phyloP scores from a whole-genome alignment of 2,113 vertebrate species.

The Psittacula cyanocephala region DNA sequence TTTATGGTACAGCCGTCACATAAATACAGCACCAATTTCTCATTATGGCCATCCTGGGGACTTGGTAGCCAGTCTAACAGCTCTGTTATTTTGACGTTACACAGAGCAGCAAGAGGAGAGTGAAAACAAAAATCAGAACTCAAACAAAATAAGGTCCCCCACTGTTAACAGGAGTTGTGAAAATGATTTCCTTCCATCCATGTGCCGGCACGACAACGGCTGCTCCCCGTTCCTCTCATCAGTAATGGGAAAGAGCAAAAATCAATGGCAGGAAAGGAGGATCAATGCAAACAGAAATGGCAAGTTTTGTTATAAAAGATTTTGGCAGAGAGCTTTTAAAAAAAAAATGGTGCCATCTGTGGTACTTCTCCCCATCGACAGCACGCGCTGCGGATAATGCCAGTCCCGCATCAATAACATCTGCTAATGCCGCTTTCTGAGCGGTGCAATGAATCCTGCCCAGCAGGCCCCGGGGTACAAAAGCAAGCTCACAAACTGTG shows the following conservation, averaged over 20 bases:
- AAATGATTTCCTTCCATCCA: not conserved
- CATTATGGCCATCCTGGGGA: constrained; percentile 35
- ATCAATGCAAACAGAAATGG: constrained; percentile 10
- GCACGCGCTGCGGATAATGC: not conserved
- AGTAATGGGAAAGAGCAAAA: not conserved
- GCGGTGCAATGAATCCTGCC: constrained; percentile 42
- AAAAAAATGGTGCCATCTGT: constrained; percentile 32
- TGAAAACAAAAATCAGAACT: constrained; percentile 1
- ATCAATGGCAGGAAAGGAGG: not conserved
- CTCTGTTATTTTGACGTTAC: constrained; percentile 45
- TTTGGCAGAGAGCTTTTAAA: constrained; percentile 1
- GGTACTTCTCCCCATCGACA: not conserved
- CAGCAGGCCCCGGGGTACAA: not conserved
- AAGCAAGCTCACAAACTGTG: not conserved
- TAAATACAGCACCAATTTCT: constrained; percentile 52
- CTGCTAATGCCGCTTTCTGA: constrained; percentile 34
- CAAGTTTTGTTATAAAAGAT: constrained; percentile 36
- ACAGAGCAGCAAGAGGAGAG: constrained; percentile 26
- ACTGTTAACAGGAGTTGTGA: not conserved
- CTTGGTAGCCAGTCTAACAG: constrained; percentile 43
- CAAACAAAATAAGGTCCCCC: not conserved
- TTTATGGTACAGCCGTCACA: constrained; percentile 29
- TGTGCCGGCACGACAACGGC: accelerated
- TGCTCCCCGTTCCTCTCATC: accelerated
- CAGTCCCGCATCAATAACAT: constrained; percentile 47